Evolutionary conservation across 2,888 invertebrate species (phyloP).

Genomic region (Allophyes oxyacanthae): DNA sequence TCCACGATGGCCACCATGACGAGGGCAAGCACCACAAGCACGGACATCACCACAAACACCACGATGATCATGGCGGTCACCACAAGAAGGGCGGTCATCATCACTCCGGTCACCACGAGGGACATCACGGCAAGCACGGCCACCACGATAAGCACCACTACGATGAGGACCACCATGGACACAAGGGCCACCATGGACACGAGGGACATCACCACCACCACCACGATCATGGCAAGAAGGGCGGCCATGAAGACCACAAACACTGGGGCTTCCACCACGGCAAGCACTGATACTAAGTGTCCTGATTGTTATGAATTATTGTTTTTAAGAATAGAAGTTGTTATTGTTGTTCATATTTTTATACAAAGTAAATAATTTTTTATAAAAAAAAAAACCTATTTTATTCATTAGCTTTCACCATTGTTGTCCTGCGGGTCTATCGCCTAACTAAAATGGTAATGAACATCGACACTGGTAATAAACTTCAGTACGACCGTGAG

Average conservation of each 20-base stretch:
- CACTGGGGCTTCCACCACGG: conserved; percentile 91
- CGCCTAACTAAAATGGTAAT: too few relatives aligned
- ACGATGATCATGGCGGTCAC: conserved; percentile 92
- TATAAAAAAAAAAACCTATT: conserved; percentile 13
- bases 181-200: conserved; percentile 94
- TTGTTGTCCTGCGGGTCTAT: too few relatives aligned
- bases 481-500: too few relatives aligned
- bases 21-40: conserved; percentile 95
- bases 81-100: conserved; percentile 95
- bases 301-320: conserved; percentile 58
- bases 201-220: conserved; percentile 93
- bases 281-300: conserved; percentile 75
- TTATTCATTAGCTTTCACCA: background rate
- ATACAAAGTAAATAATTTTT: conserved; percentile 72
- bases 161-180: conserved; percentile 94
- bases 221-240: conserved; percentile 94
- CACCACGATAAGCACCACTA: conserved; percentile 94
- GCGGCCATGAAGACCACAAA: conserved; percentile 92
- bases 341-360: conserved; percentile 77
- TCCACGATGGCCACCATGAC: conserved; percentile 95
- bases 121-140: conserved; percentile 94
- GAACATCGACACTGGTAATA: too few relatives aligned
- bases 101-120: conserved; percentile 93
- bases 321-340: conserved; percentile 74
- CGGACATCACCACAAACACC: conserved; percentile 93